Conservation (phyloP, 2,888 invertebrate genomes). For the Ashinkailepas kermadecensis region DNA sequence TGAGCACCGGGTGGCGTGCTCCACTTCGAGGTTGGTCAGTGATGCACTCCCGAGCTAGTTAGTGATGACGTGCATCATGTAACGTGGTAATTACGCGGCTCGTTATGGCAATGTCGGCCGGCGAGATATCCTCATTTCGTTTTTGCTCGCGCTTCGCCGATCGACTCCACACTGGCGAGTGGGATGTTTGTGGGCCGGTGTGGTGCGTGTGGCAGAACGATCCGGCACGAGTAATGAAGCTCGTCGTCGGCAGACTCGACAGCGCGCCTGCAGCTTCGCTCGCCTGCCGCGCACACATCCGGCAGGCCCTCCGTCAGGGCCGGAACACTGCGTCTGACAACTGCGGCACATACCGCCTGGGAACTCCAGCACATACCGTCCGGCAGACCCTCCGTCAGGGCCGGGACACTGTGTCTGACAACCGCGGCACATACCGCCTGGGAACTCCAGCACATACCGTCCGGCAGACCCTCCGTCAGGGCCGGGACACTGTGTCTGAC, state of each 20-base stretch:
- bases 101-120: conserved; percentile 1
- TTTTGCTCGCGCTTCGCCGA: background rate
- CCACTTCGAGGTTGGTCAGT: background rate
- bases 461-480: too few relatives aligned
- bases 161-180: background rate
- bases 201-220: background rate
- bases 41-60: background rate
- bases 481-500: too few relatives aligned
- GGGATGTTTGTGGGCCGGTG: background rate
- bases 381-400: too few relatives aligned
- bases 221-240: background rate
- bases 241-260: background rate
- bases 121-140: background rate
- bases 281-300: background rate
- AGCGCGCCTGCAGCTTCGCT: too few relatives aligned
- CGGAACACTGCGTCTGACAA: too few relatives aligned
- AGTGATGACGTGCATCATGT: background rate
- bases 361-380: too few relatives aligned
- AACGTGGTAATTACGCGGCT: background rate
- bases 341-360: too few relatives aligned
- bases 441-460: too few relatives aligned
- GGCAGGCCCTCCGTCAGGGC: background rate
- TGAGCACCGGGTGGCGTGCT: too few relatives aligned
- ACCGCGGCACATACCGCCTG: too few relatives aligned
- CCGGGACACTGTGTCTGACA: too few relatives aligned